Percentiles rank a stretch among this genome's conserved stretches.
phyloP scores from a whole-genome alignment of 37 sponge, comb jelly and placozoan genomes.

The Crambe crambe region DNA sequence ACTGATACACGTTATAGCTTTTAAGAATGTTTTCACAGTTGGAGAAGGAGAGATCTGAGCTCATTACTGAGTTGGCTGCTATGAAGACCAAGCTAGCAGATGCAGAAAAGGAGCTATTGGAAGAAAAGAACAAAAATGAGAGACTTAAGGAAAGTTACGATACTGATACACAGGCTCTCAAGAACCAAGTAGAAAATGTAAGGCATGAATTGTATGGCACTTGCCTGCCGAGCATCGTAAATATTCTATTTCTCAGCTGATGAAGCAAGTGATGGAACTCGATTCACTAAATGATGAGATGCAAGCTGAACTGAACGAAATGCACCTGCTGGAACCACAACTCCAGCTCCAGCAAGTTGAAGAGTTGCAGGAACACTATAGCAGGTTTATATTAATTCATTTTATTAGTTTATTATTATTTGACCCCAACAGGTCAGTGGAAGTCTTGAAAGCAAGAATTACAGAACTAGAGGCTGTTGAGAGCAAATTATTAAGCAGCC shows the following conservation, averaged over 20 bases:
- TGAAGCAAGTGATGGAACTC: neutral
- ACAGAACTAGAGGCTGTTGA: constrained; percentile 29
- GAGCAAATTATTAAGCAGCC: constrained; percentile 13
- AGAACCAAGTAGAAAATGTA: constrained; percentile 29
- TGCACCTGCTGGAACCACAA: neutral
- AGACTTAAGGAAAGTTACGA: neutral
- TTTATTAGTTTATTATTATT: neutral
- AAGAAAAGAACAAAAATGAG: neutral
- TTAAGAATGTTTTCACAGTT: constrained; percentile 6
- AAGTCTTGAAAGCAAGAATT: constrained; percentile 20
- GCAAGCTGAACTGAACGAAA: neutral
- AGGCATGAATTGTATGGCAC: neutral
- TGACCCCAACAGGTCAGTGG: constrained; percentile 9
- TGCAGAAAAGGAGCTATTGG: constrained; percentile 6
- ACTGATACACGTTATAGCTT: neutral
- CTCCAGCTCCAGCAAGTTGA: neutral
- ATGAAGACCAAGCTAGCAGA: constrained; percentile 16
- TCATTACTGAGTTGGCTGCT: constrained; percentile 12
- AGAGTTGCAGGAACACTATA: neutral
- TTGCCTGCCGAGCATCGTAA: neutral
- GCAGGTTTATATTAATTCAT: neutral
- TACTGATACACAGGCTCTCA: constrained; percentile 9
- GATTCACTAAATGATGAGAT: neutral
- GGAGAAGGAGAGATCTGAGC: constrained; percentile 45
- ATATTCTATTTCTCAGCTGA: neutral